phyloP scores from a whole-genome alignment of 2,797 vertebrate genomes.

The Protonibea diacanthus region DNA sequence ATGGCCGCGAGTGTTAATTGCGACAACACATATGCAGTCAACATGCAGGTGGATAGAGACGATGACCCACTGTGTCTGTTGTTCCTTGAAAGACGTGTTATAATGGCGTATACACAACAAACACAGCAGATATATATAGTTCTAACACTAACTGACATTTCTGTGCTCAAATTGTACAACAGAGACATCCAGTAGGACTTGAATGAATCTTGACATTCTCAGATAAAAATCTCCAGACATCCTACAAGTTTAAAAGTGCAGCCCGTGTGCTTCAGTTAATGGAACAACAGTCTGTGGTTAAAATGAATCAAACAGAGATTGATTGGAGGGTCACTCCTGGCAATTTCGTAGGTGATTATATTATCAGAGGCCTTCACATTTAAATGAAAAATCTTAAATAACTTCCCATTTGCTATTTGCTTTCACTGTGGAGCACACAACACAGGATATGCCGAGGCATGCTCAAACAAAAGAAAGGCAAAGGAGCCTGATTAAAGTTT shows the following conservation, averaged over 20 bases:
- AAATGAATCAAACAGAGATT: slow-evolving; percentile 79
- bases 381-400: slow-evolving; percentile 85
- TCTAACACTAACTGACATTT: slow-evolving; percentile 11
- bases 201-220: slow-evolving; percentile 55
- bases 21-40: background rate
- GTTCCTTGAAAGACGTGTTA: background rate
- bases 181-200: slow-evolving; percentile 18
- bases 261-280: slow-evolving; percentile 71
- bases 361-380: slow-evolving; percentile 83
- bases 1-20: background rate
- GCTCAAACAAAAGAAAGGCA: slow-evolving; percentile 83
- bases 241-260: slow-evolving; percentile 52
- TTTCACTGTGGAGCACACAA: slow-evolving; percentile 75
- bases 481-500: slow-evolving; percentile 90
- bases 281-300: slow-evolving; percentile 72
- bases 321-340: slow-evolving; percentile 78
- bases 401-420: slow-evolving; percentile 86
- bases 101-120: background rate
- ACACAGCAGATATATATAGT: background rate
- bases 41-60: background rate
- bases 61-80: background rate
- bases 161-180: slow-evolving; percentile 15
- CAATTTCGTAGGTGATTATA: slow-evolving; percentile 81
- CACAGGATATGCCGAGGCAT: slow-evolving; percentile 83
- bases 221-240: slow-evolving; percentile 49